Evolutionary conservation across 2,113 vertebrate species (phyloP), one percentile per base, ranked within the genome.

Genomic region (Mirounga angustirostris): DNA sequence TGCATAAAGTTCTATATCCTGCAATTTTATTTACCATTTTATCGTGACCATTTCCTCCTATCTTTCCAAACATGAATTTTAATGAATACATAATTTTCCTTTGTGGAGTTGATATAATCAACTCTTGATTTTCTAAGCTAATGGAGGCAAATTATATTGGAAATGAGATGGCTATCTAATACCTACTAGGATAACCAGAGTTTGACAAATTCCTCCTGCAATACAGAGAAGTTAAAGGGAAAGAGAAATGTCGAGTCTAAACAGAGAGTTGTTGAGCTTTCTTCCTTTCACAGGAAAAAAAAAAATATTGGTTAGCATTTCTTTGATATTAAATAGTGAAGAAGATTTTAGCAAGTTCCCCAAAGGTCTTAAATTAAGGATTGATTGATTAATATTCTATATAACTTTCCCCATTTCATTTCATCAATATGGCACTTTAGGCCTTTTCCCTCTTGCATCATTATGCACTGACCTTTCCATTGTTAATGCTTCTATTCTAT

Each of bases 381-480:
- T 73, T 97, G 97, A 98, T 96, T 98, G 98, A 97, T 98, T 97
- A 97, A 95, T 97, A 94, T 97, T 93, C 96, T 83, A 36, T 84
- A 85, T 96, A 93, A 91, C 95, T 97, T 97, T 91, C 52, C 46
- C 71, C 87, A 93, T 97, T 95, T 97, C 90, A 91, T 97, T 97
- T 97, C 94, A 97, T 97, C 98, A 95, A 80, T 97, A 96, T 93
- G 81, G 98, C 85, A 98, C 97, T 98, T 96, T 14, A 93, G 95
- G 97, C 93, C 88, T 98, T 97, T 98, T 97, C 96, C 97, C 79
- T 90, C 78, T 85, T 91, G 91, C 93, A 96, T 96, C 94, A 98
- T 98, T 98, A 98, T 97, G 95, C 97, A 94, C 85, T 98, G 98
- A 98, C 98, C 98, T 98, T 98, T 98, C 97, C 97, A 89, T 98